Base-by-base conservation (phyloP, 2,797 vertebrate genomes). In the Columba guinea region DNA sequence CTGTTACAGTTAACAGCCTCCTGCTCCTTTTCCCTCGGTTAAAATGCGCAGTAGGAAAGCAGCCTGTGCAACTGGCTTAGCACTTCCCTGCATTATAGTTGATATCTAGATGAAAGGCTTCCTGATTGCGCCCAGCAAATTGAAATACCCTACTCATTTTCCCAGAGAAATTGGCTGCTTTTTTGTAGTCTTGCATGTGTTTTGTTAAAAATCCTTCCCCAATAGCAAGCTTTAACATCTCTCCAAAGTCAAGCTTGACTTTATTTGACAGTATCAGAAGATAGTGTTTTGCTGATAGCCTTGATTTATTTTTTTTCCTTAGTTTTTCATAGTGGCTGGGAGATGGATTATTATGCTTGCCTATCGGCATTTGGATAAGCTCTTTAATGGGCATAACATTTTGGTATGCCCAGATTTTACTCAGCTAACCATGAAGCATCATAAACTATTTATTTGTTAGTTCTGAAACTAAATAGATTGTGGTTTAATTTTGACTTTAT, bases 71-170 rank as follows among this genome's bases (percentile, higher is more conserved):
- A 80, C 94, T 87, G 70, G 87, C 71, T 85, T 96, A 93, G 93
- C 78, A 65, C 81, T 95, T 77, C 18, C 37, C 86, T 95, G 75
- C 81, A 49, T 93, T 95, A 89, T 55, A 87, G 75, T 91, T 95
- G 96, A 85, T 94, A 65, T 11, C 68, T 93, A 89, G 78, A 90
- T 96, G 95, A 97, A 95, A 94, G 91, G 88, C 84, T 94, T 94
- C 68, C 86, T 95, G 96, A 96, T 90, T 96, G 90, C 64, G 1
- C 77, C 63, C 2, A 2, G 32, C 89, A 90, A 85, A 94, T 94
- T 83, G 94, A 95, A 96, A 95, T 85, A 94, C 39, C 71, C 2
- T 3, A 51, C 60, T 94, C 46, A 5, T 87, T 94, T 94, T 92
- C 80, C 88, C 60, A 48, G 52, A 87, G 49, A 82, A 94, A 89